phyloP scores from a whole-genome alignment of 2,113 vertebrate genomes.

The Aphelocoma coerulescens region DNA sequence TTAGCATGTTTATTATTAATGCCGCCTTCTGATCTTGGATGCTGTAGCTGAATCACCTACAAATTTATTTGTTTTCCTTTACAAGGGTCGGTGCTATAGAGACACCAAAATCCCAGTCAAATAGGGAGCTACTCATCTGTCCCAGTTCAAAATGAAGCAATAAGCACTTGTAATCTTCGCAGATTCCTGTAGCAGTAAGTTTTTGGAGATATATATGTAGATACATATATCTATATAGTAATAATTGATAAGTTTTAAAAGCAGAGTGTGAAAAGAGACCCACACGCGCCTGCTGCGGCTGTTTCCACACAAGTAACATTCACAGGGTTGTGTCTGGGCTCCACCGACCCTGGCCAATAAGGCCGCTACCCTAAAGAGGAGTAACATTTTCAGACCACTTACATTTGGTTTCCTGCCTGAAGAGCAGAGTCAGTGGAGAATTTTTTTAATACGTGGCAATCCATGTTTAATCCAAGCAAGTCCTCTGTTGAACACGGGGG shows the following conservation, averaged over 20 bases:
- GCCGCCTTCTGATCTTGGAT: neutral
- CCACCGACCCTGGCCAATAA: fast-evolving
- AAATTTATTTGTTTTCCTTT: neutral
- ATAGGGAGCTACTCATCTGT: neutral
- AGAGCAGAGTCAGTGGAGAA: fast-evolving
- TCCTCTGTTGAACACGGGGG: fast-evolving
- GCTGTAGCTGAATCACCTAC: neutral
- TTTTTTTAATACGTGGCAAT: neutral
- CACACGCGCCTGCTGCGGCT: fast-evolving
- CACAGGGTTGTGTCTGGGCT: fast-evolving
- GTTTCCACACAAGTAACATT: neutral
- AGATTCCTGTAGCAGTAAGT: neutral
- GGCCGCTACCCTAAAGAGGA: neutral
- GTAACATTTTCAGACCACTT: neutral
- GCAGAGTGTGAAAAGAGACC: neutral
- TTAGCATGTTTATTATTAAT: neutral
- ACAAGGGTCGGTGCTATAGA: neutral
- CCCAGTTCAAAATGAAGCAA: neutral
- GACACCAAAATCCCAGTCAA: neutral
- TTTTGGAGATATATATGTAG: neutral
- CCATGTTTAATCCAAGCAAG: neutral
- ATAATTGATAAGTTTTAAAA: neutral
- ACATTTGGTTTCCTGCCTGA: neutral
- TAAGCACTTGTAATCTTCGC: neutral
- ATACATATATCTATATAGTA: neutral